Percentiles rank a stretch among this genome's conserved stretches.
Evolutionary conservation across 2,113 vertebrate genomes (phyloP).

Genomic region (Formicarius rufipectus): DNA sequence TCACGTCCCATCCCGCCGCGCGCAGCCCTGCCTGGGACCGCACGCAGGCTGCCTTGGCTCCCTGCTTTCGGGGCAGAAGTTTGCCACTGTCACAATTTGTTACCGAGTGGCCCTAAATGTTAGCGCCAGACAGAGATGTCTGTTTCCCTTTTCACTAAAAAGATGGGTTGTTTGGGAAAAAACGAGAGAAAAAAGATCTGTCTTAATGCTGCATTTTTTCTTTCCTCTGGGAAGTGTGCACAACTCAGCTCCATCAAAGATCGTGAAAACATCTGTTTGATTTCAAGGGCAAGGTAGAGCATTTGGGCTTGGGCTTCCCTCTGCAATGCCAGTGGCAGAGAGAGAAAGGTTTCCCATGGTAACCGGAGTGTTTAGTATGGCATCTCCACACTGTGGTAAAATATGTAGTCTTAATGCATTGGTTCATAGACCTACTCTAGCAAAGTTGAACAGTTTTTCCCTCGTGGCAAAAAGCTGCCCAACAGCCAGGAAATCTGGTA

Average conservation of each 20-base stretch:
- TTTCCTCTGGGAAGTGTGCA: constrained; percentile 2
- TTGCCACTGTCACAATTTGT: neutral
- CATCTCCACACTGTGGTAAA: constrained; percentile 1
- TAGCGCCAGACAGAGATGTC: neutral
- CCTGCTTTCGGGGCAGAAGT: neutral
- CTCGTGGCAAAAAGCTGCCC: constrained; percentile 13
- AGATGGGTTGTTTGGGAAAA: neutral
- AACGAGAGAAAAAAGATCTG: neutral
- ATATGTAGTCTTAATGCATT: constrained; percentile 1
- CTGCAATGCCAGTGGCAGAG: constrained; percentile 6
- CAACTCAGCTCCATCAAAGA: constrained; percentile 18
- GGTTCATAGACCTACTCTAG: neutral
- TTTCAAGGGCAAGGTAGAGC: constrained; percentile 38
- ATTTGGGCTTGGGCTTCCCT: constrained; percentile 14
- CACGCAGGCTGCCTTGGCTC: neutral
- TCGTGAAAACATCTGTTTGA: constrained; percentile 57
- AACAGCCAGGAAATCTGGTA: constrained; percentile 1
- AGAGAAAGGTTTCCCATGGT: constrained; percentile 59
- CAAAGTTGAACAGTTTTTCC: constrained; percentile 21
- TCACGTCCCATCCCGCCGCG: neutral
- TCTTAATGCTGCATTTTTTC: neutral
- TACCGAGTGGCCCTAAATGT: neutral
- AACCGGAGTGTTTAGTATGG: constrained; percentile 18
- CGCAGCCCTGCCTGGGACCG: neutral
- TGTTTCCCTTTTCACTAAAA: neutral